Base-by-base conservation (phyloP, 2,113 vertebrate genomes). In the Podiceps cristatus region DNA sequence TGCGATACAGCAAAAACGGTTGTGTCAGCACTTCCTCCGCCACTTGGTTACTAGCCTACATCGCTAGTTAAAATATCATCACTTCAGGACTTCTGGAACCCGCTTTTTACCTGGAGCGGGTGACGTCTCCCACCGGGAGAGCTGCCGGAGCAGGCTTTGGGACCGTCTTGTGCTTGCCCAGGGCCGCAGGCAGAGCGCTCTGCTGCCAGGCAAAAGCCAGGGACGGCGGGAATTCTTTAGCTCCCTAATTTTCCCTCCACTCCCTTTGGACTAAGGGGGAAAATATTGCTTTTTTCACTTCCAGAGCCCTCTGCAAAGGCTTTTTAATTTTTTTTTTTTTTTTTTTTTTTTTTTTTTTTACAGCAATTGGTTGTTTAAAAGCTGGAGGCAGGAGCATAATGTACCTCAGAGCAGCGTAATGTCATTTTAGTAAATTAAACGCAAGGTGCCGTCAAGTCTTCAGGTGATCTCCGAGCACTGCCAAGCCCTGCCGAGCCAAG, bases 211-310 rank as follows among this genome's bases (percentile, higher is more conserved):
- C 28, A 31, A 45, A 28, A 60, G n/a, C 53, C 53, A 23, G 49
- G 27, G 31, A 2, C 45, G 6, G 20, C 0, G 0, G 16, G 7
- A 49, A 11, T 18, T 9, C 71, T 7, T 18, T 1, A 33, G 14
- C 12, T 68, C 52, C 40, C 7, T 3, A 2, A 8, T 44, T 71
- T 53, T 5, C 45, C 53, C 23, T 22, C 31, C 7, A 1, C 11
- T 62, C 12, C 22, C 35, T 66, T 44, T 23, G 59, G 59, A 50
- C 49, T 45, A 63, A 40, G 13, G 17, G 62, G 27, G 3, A 45
- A 47, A 78, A 45, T 10, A 33, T 2, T 18, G 8, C 19, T 50
- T 9, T 33, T 50, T 18, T 49, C 42, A 18, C n/a, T 49, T 58
- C 50, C 64, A 77, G 40, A 83, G 9, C 8, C 7, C 29, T 31